These are phyloP conservation scores for Eupithecia abbreviata DNA, from an alignment of 2,888 invertebrate species.

Conservation along the genomic window DNA sequence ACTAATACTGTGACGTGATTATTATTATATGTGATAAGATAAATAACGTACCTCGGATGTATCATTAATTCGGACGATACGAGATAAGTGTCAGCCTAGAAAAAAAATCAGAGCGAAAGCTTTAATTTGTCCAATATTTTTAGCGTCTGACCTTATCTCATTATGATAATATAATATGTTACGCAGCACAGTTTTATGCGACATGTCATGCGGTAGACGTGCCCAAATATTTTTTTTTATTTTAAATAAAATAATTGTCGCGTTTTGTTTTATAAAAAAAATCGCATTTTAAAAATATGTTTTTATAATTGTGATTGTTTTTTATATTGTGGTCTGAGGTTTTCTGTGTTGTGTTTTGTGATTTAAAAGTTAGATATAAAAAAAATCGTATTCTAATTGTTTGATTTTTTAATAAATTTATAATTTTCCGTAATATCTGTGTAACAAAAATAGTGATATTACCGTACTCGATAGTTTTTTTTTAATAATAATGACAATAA, in stretches of 20 bases:
- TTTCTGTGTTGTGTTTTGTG: not conserved
- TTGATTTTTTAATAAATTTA: not conserved
- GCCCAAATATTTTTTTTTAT: constrained; percentile 5
- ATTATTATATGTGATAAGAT: not conserved
- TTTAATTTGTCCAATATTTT: constrained; percentile 4
- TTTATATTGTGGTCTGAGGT: not conserved
- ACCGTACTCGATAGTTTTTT: not conserved
- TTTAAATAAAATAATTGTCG: not conserved
- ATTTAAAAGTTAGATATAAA: not conserved
- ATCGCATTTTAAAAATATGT: no score
- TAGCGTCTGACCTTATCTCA: constrained; percentile 7
- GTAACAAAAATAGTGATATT: not conserved
- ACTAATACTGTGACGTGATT: not conserved
- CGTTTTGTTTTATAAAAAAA: not conserved
- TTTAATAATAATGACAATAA: not conserved
- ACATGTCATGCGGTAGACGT: constrained; percentile 16
- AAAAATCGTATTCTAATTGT: not conserved
- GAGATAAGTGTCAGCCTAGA: constrained; percentile 5
- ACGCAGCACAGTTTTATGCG: constrained; percentile 1
- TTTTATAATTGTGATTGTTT: no score
- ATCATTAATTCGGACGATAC: not conserved
- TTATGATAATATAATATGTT: constrained; percentile 8
- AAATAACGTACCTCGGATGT: not conserved
- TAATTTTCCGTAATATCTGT: not conserved
- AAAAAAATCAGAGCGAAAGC: not conserved